These are phyloP conservation scores for Agonopterix heracliana DNA, from an alignment of 2,888 invertebrate genomes.

Conservation along the genomic window DNA sequence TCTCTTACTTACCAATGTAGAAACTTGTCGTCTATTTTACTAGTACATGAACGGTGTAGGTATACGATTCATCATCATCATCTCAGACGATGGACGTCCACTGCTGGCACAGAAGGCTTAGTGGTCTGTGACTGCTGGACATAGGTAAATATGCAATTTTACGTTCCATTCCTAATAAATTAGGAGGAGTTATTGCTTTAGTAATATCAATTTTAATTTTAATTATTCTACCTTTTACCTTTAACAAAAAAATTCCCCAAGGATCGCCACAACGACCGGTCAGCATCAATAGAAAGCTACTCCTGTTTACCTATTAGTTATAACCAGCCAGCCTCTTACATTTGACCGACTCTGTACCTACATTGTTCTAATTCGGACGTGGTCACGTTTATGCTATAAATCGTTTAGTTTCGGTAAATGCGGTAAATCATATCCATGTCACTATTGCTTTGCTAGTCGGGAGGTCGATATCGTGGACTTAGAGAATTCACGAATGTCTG, in stretches of 20 bases:
- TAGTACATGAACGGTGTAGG: too few relatives aligned
- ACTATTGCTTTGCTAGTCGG: not conserved
- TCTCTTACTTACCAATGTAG: too few relatives aligned
- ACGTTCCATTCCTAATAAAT: conserved; percentile 87
- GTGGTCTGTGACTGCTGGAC: too few relatives aligned
- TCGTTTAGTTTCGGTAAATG: conserved; percentile 10
- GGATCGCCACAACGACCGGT: too few relatives aligned
- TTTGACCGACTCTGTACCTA: not conserved
- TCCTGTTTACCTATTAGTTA: too few relatives aligned
- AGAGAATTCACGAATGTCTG: too few relatives aligned
- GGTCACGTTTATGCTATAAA: conserved; percentile 10
- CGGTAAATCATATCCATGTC: not conserved
- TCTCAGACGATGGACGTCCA: not conserved
- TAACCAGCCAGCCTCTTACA: not conserved
- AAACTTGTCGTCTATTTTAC: too few relatives aligned
- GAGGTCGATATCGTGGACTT: too few relatives aligned
- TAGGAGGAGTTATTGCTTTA: conserved; percentile 84
- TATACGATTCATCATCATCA: not conserved
- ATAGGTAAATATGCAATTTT: conserved; percentile 89
- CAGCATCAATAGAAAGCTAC: too few relatives aligned
- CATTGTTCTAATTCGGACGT: not conserved
- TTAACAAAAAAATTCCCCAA: conserved; percentile 75
- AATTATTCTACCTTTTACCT: conserved; percentile 75
- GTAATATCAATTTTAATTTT: conserved; percentile 81
- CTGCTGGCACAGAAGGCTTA: too few relatives aligned